Evolutionary conservation across 1,140 invertebrate species (phyloP).

Genomic region (Leptinotarsa defecta): DNA sequence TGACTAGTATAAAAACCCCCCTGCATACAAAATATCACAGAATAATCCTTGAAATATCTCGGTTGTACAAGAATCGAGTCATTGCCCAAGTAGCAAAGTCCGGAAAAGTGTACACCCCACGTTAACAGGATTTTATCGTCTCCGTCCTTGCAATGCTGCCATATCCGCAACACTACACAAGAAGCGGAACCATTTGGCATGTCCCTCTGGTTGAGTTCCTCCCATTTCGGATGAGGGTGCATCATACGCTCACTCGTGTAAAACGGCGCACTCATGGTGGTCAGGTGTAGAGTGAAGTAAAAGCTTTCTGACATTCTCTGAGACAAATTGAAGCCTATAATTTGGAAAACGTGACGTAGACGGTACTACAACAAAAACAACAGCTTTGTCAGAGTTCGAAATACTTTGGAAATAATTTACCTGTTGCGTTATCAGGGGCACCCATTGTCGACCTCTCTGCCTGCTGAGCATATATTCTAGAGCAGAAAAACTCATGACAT

Average conservation of each 20-base stretch:
- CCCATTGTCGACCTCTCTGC: constrained; percentile 68
- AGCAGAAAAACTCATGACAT: constrained; percentile 51
- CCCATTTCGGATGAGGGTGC: constrained; percentile 76
- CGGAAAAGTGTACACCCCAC: constrained; percentile 85
- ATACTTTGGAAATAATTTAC: constrained; percentile 37
- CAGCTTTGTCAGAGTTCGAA: background rate
- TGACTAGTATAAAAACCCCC: constrained; percentile 78
- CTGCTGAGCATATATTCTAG: constrained; percentile 61
- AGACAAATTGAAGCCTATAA: constrained; percentile 50
- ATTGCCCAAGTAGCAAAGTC: constrained; percentile 77
- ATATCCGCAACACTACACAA: constrained; percentile 64
- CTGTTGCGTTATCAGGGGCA: constrained; percentile 67
- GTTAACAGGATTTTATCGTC: constrained; percentile 68
- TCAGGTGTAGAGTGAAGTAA: constrained; percentile 80
- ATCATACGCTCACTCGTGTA: constrained; percentile 83
- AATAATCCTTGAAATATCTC: constrained; percentile 73
- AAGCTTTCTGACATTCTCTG: constrained; percentile 51
- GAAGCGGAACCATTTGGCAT: constrained; percentile 33
- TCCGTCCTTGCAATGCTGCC: constrained; percentile 56
- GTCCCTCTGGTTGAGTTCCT: constrained; percentile 60
- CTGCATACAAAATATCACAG: constrained; percentile 85
- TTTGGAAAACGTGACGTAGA: constrained; percentile 53
- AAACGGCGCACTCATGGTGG: constrained; percentile 80
- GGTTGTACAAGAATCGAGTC: constrained; percentile 74
- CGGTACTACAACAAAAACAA: constrained; percentile 47